Conservation (phyloP, 1,140 invertebrate genomes). For the Atta colombica region DNA sequence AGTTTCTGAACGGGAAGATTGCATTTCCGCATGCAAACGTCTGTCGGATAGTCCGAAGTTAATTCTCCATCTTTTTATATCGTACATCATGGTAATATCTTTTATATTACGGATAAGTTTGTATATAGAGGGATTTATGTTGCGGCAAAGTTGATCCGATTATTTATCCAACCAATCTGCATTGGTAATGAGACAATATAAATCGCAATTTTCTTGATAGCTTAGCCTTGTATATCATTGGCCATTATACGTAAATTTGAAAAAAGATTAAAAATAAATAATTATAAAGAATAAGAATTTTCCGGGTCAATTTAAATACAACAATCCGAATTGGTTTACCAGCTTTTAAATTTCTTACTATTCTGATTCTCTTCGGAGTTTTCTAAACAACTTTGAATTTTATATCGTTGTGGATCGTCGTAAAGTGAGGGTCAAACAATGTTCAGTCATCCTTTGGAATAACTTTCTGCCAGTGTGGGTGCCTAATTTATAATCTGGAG, state of each 20-base stretch:
- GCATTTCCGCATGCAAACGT: background rate
- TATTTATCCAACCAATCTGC: slow-evolving; percentile 21
- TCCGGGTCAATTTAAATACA: background rate
- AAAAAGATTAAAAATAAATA: slow-evolving; percentile 3
- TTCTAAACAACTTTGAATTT: background rate
- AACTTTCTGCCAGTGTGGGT: slow-evolving; percentile 32
- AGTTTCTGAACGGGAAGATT: background rate
- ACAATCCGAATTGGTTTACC: background rate
- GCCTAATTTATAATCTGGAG: slow-evolving; percentile 66
- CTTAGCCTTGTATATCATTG: background rate
- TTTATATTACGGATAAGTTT: background rate
- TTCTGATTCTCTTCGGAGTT: background rate
- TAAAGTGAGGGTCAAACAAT: slow-evolving; percentile 8
- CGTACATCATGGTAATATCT: background rate
- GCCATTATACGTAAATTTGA: background rate
- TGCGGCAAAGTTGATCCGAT: background rate
- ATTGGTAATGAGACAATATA: background rate
- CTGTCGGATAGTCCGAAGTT: background rate
- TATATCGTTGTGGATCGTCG: background rate
- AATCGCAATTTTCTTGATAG: background rate
- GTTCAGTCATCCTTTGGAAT: slow-evolving; percentile 11
- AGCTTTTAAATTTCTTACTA: background rate
- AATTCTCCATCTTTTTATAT: background rate
- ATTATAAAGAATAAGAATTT: background rate
- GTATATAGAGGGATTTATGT: background rate